Evolutionary conservation across 2,797 vertebrate genomes (phyloP), one percentile per base, ranked within the genome.

Genomic region (Harpagifer antarcticus): DNA sequence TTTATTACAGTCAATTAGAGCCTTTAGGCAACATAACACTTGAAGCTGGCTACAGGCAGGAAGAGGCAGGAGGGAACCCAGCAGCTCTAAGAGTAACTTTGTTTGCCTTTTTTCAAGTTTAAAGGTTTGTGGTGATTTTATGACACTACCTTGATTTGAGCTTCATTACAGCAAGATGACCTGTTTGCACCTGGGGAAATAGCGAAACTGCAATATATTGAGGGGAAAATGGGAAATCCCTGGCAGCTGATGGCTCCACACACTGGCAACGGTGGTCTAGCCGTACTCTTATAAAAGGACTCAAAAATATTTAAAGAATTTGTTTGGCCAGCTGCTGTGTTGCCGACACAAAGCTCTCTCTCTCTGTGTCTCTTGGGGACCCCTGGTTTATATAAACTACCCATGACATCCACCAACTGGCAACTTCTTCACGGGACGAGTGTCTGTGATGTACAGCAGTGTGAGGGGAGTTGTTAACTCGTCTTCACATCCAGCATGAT

Each of bases 241-340:
- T 62, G 72, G 79, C 81, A 86, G 75, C 79, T 83, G 72, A 76
- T 43, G 78, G 20, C 59, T 69, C 66, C 49, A 4, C 74, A 71
- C 66, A 17, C 53, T 52, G 69, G 86, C 84, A 80, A 59, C 62
- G 8, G 60, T 9, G 31, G 71, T 79, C 74, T 58, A 63, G 67
- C 45, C 4, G 19, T 70, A 68, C 66, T 58, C 79, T 81, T 89
- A 79, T 75, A 89, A 74, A 89, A 79, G 79, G 74, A 65, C 79
- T 76, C 63, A 52, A 58, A 84, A 90, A 87, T 82, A 91, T 91
- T 79, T 87, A 65, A 87, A 87, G 91, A 92, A 93, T 92, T 86
- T 89, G 89, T 91, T 93, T 85, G 83, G 81, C 88, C 92, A 93
- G 91, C 89, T 93, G 92, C 86, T 74, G 52, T 73, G 68, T 81